Conservation (phyloP, 2,113 vertebrate genomes). For the Plecotus auritus region DNA sequence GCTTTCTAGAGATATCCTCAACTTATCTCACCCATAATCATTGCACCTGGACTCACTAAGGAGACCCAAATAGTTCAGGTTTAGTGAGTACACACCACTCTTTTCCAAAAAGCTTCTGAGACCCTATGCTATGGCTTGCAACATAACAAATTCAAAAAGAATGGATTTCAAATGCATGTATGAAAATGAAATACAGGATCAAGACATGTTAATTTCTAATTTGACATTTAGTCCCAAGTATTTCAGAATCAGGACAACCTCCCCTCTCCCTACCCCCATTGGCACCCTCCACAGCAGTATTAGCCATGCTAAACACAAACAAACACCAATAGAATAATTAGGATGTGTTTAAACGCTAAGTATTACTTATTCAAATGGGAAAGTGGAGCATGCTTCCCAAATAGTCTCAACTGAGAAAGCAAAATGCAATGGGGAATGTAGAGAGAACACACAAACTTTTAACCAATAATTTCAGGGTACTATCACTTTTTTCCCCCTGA, state of each 20-base stretch:
- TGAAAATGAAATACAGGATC: neutral
- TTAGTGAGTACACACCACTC: neutral
- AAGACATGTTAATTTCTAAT: neutral
- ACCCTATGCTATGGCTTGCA: neutral
- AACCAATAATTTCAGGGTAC: neutral
- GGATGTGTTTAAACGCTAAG: slow-evolving; percentile 15
- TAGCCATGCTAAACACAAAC: neutral
- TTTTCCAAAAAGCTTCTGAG: slow-evolving; percentile 30
- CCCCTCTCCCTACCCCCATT: neutral
- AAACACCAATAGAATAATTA: slow-evolving; percentile 20
- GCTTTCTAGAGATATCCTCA: neutral
- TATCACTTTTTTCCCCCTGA: neutral
- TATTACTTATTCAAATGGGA: neutral
- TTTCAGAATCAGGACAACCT: neutral
- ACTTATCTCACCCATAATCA: neutral
- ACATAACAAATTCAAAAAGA: neutral
- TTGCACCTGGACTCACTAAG: neutral
- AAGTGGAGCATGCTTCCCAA: neutral
- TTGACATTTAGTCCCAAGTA: neutral
- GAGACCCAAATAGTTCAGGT: neutral
- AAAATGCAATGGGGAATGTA: neutral
- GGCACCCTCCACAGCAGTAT: neutral
- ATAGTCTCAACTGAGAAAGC: neutral
- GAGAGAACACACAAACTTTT: neutral
- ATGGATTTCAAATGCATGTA: neutral